These are phyloP conservation scores for Psittacula cyanocephala DNA, from an alignment of 2,113 vertebrate species.

Conservation along the genomic window DNA sequence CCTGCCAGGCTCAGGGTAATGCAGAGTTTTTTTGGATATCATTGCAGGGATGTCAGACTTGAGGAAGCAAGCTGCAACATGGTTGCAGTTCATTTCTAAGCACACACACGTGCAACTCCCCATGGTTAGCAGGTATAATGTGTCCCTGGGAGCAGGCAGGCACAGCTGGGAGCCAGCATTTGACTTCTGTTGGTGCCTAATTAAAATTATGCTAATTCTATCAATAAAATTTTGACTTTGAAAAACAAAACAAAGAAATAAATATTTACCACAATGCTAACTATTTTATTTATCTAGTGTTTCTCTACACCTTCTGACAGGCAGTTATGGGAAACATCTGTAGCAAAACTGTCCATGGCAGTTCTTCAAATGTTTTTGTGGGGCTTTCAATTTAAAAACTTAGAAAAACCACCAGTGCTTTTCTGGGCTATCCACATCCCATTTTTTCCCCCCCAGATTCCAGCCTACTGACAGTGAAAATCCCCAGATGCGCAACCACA, in stretches of 20 bases:
- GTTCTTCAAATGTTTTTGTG: not conserved
- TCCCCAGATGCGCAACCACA: not conserved
- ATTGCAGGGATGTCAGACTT: not conserved
- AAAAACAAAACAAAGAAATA: not conserved
- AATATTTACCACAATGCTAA: not conserved
- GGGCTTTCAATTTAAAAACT: not conserved
- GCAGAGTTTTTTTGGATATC: not conserved
- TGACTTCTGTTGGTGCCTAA: not conserved
- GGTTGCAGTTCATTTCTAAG: not conserved
- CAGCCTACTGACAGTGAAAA: not conserved
- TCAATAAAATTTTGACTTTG: not conserved
- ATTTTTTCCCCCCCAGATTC: not conserved
- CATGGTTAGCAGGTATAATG: not conserved
- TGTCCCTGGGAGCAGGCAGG: not conserved
- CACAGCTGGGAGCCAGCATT: slow-evolving; percentile 17
- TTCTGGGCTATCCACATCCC: not conserved
- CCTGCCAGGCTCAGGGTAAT: not conserved
- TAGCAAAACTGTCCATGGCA: not conserved
- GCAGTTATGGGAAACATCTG: not conserved
- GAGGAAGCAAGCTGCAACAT: not conserved
- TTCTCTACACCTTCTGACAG: not conserved
- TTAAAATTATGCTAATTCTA: slow-evolving; percentile 45
- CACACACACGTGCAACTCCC: not conserved
- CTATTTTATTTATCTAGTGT: not conserved
- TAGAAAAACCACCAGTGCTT: not conserved